Percentiles rank a stretch among this genome's conserved stretches.
phyloP scores from a whole-genome alignment of 1,140 invertebrate species.

The Araneus ventricosus region DNA sequence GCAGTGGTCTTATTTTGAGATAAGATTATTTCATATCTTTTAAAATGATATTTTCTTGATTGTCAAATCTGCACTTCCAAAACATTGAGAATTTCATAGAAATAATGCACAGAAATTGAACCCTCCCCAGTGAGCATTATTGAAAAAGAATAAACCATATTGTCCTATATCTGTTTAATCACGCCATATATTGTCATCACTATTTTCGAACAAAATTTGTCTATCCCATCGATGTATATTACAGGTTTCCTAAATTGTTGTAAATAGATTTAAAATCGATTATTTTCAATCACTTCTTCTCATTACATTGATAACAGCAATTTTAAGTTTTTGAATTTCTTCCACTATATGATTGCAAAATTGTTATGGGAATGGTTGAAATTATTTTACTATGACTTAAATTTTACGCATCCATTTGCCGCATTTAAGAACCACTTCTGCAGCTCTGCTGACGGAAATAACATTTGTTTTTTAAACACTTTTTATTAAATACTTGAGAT shows the following conservation, averaged over 20 bases:
- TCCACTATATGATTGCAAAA: conserved; percentile 10
- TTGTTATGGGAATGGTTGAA: conserved; percentile 50
- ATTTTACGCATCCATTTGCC: neutral
- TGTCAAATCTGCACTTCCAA: conserved; percentile 12
- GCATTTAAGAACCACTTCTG: too few relatives aligned
- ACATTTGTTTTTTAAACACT: neutral
- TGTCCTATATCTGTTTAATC: conserved; percentile 46
- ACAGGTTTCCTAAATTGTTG: conserved; percentile 15
- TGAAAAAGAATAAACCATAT: neutral
- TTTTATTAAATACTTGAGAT: neutral
- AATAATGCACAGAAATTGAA: conserved; percentile 44
- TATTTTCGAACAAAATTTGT: conserved; percentile 30
- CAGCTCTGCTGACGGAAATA: neutral
- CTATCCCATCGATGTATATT: neutral
- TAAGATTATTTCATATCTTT: conserved; percentile 41
- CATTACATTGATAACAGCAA: neutral
- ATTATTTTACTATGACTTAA: neutral
- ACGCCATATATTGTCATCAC: conserved; percentile 19
- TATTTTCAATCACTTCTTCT: conserved; percentile 10
- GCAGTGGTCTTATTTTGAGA: conserved; percentile 65
- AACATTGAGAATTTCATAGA: conserved; percentile 1
- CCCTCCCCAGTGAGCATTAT: conserved; percentile 21
- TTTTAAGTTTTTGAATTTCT: conserved; percentile 26
- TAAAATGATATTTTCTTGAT: conserved; percentile 43
- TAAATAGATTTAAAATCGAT: conserved; percentile 35